Base-by-base conservation (phyloP, 2,888 invertebrate genomes). In the Mythimna albipuncta region DNA sequence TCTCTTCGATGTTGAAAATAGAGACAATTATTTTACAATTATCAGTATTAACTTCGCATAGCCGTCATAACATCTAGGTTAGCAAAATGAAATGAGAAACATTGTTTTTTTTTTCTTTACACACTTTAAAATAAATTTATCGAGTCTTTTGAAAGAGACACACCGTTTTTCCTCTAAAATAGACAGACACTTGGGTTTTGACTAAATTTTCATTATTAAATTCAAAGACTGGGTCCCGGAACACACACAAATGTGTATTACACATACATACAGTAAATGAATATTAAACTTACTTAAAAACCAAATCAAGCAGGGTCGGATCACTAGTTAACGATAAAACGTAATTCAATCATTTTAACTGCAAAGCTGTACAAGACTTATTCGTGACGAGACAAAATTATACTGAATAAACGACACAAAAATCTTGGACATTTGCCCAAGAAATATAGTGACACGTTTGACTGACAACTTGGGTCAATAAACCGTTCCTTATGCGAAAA, bases 351-450 rank as follows among this genome's bases (percentile, higher is more conserved):
- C 5, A 55, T 9, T 0, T 13, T 26, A 26, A 13, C 26, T 55
- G 11, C 11, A 3, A 16, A 55, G 6, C 47, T 5, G 44, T 16
- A 26, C 11, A 55, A 13, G 26, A 57, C 55, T 3, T 35, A 16
- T 32, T 32, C 32, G 19, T 16, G 16, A 19, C 2, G 57, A 57
- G 32, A 19, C 57, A 57, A 57, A 59, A 35, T 13, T 11, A n/a
- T 9, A 75, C 68, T 58, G 11, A 44, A 19, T 2, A 6, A 16
- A 11, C 66, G 35, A 26, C 26, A 11, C 6, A 58, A 9, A 0
- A 6, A 38, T 76, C 2, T 74, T 74, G 77, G 52, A 59, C n/a
- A 19, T 4, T 47, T 76, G 59, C 74, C 74, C 7, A 69, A 52
- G 52, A 21, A 38, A 32, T 16, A 16, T 19, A 7, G 32, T 32